Evolutionary conservation across 2,888 invertebrate species (phyloP), one percentile per base, ranked within the genome.

Genomic region (Caradrina kadenii): DNA sequence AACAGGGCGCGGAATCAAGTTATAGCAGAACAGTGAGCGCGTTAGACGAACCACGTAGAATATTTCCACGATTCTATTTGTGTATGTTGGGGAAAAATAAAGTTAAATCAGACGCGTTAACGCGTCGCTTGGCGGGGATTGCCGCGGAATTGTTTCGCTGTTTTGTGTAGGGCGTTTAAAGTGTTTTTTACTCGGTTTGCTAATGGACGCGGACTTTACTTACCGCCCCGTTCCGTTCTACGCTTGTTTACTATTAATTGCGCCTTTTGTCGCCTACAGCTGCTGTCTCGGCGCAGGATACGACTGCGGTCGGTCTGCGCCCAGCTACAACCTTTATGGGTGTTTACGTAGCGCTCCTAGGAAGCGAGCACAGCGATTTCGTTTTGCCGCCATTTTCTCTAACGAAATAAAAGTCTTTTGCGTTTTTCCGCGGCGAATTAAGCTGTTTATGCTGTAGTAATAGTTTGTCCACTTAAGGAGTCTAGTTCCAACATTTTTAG

Each of bases 211-310:
- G 89, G 89, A 89, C 90, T 90, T 90, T 91, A 90, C 92, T 92
- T 90, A 88, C 89, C 87, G 88, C 85, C 79, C 86, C 86, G 87
- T 87, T 87, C 87, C 88, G 89, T 87, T 88, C 84, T 85, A 85
- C 87, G 90, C 91, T 91, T 92, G 92, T 92, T 93, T 92, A 90
- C 89, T 93, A 93, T 93, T 94, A 93, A 93, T 94, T 94, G 93
- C 92, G 91, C 91, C 93, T 93, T 93, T 94, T 93, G 93, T 93
- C 92, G 91, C 90, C 86, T 87, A 86, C 92, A 91, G 90, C 89
- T 89, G 90, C 86, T 87, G 88, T 87, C 88, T 86, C 84, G 83
- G 79, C 77, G 76, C 67, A 73, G 79, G 79, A 80, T 85, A 76
- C 78, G 75, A 81, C 73, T 84, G 88, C 73, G 88, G 89, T 85